Evolutionary conservation across 2,888 invertebrate species (phyloP), one percentile per base, ranked within the genome.

Genomic region (Gymnoscelis rufifasciata): DNA sequence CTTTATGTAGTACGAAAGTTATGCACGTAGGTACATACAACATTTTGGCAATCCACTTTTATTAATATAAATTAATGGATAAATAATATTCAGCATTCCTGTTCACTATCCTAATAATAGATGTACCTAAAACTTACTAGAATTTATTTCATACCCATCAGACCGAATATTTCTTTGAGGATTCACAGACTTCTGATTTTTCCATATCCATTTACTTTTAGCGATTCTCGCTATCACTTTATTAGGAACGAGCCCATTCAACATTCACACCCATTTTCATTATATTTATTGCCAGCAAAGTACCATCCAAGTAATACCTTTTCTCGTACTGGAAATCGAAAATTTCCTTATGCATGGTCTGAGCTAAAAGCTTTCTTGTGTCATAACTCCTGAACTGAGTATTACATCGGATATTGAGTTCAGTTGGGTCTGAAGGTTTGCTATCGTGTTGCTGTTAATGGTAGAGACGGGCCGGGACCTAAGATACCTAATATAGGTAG

Each of bases 341-440:
- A 49, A 53, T 54, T 51, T 52, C 44, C 44, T 51, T 49, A 51
- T 53, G 60, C 62, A 68, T 60, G 56, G 64, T 58, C 57, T 41
- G 65, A 68, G 74, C 71, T 78, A 77, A 77, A 78, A 78, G 77
- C 74, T 66, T 78, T 78, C 66, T 64, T 71, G 66, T 78, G 77
- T 78, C 70, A 72, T 73, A 77, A 68, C 66, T 72, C 58, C 35
- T 44, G 51, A 51, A 42, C 53, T 45, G 55, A 56, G 57, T 54
- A 59, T 55, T 60, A 59, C 60, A 60, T 59, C 56, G 62, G 61
- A 64, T 69, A 64, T 64, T 52, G 67, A 69, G 66, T 63, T 62
- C 47, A 59, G 66, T 44, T 38, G 51, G 31, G 7, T 27, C 28
- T 29, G 19, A 7, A 7, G 27, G 23, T 33, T 36, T 40, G 15